Base-by-base conservation (phyloP, 1,140 invertebrate species). In the Macrostomum lignano region DNA sequence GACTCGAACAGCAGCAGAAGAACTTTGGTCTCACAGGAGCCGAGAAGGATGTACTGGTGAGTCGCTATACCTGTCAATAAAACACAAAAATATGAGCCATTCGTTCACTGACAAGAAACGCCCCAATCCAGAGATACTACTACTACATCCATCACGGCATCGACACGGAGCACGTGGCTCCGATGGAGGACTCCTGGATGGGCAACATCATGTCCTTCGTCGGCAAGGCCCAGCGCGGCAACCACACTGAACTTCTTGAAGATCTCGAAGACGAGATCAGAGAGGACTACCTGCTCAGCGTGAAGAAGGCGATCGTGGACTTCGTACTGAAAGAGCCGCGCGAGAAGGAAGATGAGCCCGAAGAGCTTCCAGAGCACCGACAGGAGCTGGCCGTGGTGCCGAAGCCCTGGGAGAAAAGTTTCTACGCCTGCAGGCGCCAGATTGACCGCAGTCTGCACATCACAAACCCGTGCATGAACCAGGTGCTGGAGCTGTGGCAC, bases 121-220 rank as follows among this genome's bases (percentile, higher is more conserved):
- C 6, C 17, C 21, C 29, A 17, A 44, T 40, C 21, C 38, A 58
- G 41, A 63, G 73, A 40, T 84, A 84, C 57, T 75, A 79, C 48
- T 78, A 77, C 55, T 86, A 81, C 44, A 68, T 82, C 32, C 69
- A 71, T 45, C 70, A 78, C 53, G 77, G 75, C 0, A 70, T 82
- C 21, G 74, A 79, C 46, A 76, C 75, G 22, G 67, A 70, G 33
- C 69, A 78, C 48, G 72, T 84, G 1, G 70, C 74, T 13, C 69
- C 74, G 2, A 65, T 86, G 43, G 63, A 67, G 31, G 40, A 53
- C 5, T 35, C 47, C 7, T 61, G 64, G 51, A 42, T 69, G 9
- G 47, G 62, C 5, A 61, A 64, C 39, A 65, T 69, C 30, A 47
- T 63, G 13, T 44, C 38, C 11, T 44, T 65, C 7, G 42, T 60